Base-by-base conservation (phyloP, 2,888 invertebrate genomes). In the Carterocephalus palaemon region DNA sequence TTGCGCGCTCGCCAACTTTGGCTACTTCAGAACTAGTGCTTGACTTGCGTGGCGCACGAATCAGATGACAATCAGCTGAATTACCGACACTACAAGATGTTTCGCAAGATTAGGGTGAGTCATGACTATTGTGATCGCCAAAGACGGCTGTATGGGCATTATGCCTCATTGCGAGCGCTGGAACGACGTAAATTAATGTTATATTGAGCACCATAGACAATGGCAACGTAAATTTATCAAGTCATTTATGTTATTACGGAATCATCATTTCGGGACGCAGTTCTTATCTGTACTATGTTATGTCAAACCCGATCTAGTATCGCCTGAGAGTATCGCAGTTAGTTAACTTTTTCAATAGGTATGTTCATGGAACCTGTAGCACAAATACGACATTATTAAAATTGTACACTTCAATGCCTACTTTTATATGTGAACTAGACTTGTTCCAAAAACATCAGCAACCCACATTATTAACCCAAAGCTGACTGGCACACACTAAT, bases 61-160 rank as follows among this genome's bases (percentile, higher is more conserved):
- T 31, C 36, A 43, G 43, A 36, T 43, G 43, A 36, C 36, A 43
- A 43, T 43, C 43, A 31, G 29, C 7, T 43, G 43, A 43, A 43
- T 43, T 43, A 43, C 43, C 13, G 23, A 43, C 43, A 43, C 36
- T 29, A 31, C 17, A 12, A 36, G 42, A 36, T 43, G 36, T 43
- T 43, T 43, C 36, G 36, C 36, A 43, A 43, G 36, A 43, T 37
- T 31, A 31, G 36, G 20, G 17, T 43, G 43, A 43, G 22, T 43
- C 43, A 43, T 43, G 29, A 23, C 29, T 12, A 43, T 43, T 43
- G 43, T 43, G 36, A 43, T 43, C 16, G 20, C 13, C 7, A 22
- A 29, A 36, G 29, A 29, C 34, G 16, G 20, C 8, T 26, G 32
- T 10, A 40, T 10, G 15, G 22, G 9, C 16, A 36, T 36, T 36